Base-by-base conservation (phyloP, 2,113 vertebrate species). In the Andinoacara biseriatus region DNA sequence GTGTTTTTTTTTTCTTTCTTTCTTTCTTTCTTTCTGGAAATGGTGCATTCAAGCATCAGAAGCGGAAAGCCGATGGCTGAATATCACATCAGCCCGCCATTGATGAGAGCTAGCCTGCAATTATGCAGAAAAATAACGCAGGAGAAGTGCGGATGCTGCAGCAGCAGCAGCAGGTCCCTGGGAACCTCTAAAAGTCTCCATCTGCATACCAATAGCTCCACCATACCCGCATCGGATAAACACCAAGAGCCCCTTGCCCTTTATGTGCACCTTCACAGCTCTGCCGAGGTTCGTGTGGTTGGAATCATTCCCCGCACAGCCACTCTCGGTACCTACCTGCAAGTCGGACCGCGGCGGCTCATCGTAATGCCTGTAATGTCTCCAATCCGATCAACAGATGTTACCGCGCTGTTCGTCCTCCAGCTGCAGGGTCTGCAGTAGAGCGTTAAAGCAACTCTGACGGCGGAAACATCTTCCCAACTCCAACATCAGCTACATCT, bases 341-440 rank as follows among this genome's bases (percentile, higher is more conserved):
- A 90, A 79, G 69, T 90, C 76, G 69, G 82, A 86, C 81, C 89
- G 77, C 69, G 54, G 86, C 83, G 85, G 83, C 85, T 91, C 93
- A 92, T 95, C 72, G 81, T 91, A 92, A 92, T 85, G 87, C 84
- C 83, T 90, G 84, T 88, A 84, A 89, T 76, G 76, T 86, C 72
- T 93, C 88, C 87, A 60, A 91, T 91, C 89, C 87, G 76, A 91
- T 94, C 89, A 92, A 91, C 92, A 93, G 91, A 93, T 92, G 90
- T 59, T 22, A 74, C 17, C 24, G 78, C 65, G 85, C 74, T 52
- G 49, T 26, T 15, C 3, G 78, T 88, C 61, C 86, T 87, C 82
- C 43, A 7, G 80, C 81, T 65, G 91, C 85, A 31, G 87, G 17
- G 6, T 65, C 83, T 38, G 76, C 78, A 43, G 52, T 24, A 20